Evolutionary conservation across 2,888 invertebrate genomes (phyloP), one percentile per base, ranked within the genome.

Genomic region (Amitus sp.): DNA sequence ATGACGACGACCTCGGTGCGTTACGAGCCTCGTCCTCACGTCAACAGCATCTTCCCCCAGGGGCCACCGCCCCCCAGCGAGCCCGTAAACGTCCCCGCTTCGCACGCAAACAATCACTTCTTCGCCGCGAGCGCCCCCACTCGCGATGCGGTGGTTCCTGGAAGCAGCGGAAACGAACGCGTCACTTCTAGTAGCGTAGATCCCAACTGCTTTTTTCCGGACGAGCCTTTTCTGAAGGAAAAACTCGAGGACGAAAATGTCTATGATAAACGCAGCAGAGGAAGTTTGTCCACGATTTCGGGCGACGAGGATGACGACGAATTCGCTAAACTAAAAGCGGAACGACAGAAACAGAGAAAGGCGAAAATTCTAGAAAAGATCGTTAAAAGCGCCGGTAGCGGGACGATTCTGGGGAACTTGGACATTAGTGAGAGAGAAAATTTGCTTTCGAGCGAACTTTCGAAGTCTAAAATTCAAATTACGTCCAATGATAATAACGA

Each of bases 1-100:
- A 85, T 88, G 73, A 94, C 93, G 7, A 89, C 93, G 58, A 92
- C 90, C 3, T 93, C 93, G 40, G 87, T 88, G 83, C 87, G 88
- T 72, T 82, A 84, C 75, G 79, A 87, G 77, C 77, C 82, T 48
- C 72, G 74, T 13, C 80, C 80, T 0, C 80, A 80, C 53, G 76
- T 82, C 9, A 71, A 75, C 49, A 80, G 64, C 28, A 81, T 82
- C 60, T 82, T 82, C 46, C 65, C 77, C 0, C 77, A 79, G 53
- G 87, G 87, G 7, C 86, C 88, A 1, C 85, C 86, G 1, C 78
- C 85, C 0, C 84, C 87, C 1, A 89, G 89, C 60, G 86, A 87
- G 1, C 89, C 90, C 3, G 85, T 91, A 13, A 85, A 89, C 67
- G 87, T 90, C 37, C 89, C 90, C 0, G 82, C 34, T 2, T 40